Evolutionary conservation across 2,113 vertebrate species (phyloP).

Genomic region (Urocynchramus pylzowi): DNA sequence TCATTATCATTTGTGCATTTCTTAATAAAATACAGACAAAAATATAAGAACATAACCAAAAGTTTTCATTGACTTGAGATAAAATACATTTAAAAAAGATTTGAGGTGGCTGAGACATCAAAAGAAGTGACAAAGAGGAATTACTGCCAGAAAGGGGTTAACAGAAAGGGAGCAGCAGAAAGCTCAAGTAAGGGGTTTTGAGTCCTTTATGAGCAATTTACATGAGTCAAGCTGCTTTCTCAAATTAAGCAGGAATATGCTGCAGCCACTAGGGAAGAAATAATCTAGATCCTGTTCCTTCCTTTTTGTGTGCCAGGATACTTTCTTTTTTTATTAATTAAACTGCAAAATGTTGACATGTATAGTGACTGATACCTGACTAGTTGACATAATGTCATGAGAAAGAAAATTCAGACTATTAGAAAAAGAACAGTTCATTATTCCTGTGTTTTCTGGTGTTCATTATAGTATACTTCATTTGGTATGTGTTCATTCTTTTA

Average conservation of each 20-base stretch:
- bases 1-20: not conserved
- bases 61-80: not conserved
- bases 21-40: not conserved
- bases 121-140: not conserved
- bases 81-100: not conserved
- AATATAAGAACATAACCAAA: not conserved
- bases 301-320: not conserved
- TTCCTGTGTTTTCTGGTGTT: not conserved
- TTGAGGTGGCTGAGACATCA: not conserved
- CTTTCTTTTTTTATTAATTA: not conserved
- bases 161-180: not conserved
- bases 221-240: not conserved
- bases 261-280: not conserved
- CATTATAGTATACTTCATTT: not conserved
- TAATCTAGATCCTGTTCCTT: not conserved
- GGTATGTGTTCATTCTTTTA: not conserved
- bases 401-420: not conserved
- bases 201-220: not conserved
- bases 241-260: not conserved
- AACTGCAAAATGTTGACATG: not conserved
- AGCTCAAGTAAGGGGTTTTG: not conserved
- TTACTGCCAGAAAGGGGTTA: not conserved
- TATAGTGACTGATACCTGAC: not conserved
- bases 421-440: not conserved
- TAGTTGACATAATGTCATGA: not conserved